phyloP scores from a whole-genome alignment of 2,797 vertebrate genomes.

The Pogonophryne albipinna region DNA sequence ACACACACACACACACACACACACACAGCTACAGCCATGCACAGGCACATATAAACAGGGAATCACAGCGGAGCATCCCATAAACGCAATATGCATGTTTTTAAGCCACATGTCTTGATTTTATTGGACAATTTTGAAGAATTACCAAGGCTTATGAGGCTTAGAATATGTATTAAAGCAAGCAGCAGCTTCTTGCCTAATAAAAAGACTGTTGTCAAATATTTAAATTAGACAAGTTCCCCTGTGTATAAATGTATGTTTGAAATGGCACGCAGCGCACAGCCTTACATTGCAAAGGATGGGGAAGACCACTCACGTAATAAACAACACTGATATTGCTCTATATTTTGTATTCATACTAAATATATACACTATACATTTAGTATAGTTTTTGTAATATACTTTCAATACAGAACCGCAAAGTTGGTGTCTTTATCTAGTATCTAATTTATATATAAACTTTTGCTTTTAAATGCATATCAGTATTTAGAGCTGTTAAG shows the following conservation, averaged over 20 bases:
- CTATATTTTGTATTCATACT: background rate
- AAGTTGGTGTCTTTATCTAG: background rate
- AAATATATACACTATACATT: too few species aligned
- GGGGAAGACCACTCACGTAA: background rate
- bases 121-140: constrained; percentile 76
- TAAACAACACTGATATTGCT: background rate
- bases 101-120: constrained; percentile 69
- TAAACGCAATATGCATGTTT: constrained; percentile 70
- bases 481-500: too few species aligned
- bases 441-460: too few species aligned
- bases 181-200: constrained; percentile 54
- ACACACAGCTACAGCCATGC: background rate
- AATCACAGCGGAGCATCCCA: constrained; percentile 43
- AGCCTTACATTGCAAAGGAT: too few species aligned
- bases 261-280: too few species aligned
- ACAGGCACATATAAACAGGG: constrained; percentile 7
- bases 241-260: too few species aligned
- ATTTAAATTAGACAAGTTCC: constrained; percentile 28
- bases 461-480: too few species aligned
- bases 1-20: background rate
- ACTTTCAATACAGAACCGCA: background rate
- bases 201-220: constrained; percentile 39
- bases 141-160: constrained; percentile 66
- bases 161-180: constrained; percentile 65
- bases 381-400: too few species aligned